Evolutionary conservation across 2,888 invertebrate genomes (phyloP), one percentile per base, ranked within the genome.

Genomic region (Resseliella maxima): DNA sequence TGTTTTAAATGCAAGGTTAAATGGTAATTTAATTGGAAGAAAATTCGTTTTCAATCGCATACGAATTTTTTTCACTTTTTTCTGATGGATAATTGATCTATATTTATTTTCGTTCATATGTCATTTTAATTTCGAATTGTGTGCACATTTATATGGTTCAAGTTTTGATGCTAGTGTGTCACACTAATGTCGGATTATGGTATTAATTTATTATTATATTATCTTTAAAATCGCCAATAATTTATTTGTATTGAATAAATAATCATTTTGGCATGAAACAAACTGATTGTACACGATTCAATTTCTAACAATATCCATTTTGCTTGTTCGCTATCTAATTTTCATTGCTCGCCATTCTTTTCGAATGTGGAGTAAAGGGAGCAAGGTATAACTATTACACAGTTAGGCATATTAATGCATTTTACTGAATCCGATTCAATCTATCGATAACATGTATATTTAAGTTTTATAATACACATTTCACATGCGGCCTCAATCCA

Each of bases 401-500:
- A n/a, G n/a, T n/a, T n/a, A n/a, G n/a, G n/a, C n/a, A n/a, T n/a
- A n/a, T n/a, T n/a, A n/a, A n/a, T n/a, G n/a, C n/a, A n/a, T n/a
- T n/a, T n/a, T n/a, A n/a, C n/a, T n/a, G n/a, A n/a, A n/a, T n/a
- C n/a, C n/a, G n/a, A n/a, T n/a, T n/a, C n/a, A n/a, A n/a, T n/a
- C n/a, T n/a, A n/a, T n/a, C n/a, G n/a, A 59, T 59, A n/a, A 59
- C 59, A 59, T 31, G 72, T 72, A 35, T 24, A 59, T 35, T 15
- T 8, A 50, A 18, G 8, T 50, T 27, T 59, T 31, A 72, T 72
- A 72, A 72, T 72, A 72, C 18, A 31, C 27, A 72, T 72, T 72
- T 72, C 72, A 72, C 72, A 31, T 72, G 72, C 72, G 72, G 31
- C 72, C 72, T 83, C 21, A 83, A 83, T 38, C 83, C 83, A 83